Conservation (phyloP, 2,797 vertebrate genomes). For the Oreortyx pictus region DNA sequence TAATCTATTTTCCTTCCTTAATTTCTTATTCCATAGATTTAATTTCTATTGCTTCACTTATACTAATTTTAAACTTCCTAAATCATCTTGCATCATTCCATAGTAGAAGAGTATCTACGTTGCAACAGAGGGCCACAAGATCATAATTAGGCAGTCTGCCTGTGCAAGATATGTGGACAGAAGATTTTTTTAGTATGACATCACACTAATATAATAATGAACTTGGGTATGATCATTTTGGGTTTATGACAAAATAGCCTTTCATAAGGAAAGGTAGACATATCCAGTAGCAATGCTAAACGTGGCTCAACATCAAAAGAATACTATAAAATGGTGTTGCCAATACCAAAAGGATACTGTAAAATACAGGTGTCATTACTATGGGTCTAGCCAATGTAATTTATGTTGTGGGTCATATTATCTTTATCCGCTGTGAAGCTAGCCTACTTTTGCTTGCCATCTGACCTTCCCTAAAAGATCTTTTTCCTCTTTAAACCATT, state of each 20-base stretch:
- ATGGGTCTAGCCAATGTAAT: background rate
- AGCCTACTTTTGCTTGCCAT: background rate
- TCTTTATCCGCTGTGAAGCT: background rate
- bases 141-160: background rate
- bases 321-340: background rate
- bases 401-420: background rate
- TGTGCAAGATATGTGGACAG: fast-evolving
- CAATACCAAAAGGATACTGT: background rate
- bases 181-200: background rate
- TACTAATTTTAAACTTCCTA: background rate
- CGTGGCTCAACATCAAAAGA: background rate
- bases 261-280: background rate
- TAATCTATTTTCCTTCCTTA: background rate
- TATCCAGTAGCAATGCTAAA: background rate
- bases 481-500: background rate
- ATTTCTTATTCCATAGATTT: background rate
- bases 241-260: background rate
- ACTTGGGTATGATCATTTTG: background rate
- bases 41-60: background rate
- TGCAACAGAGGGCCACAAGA: background rate
- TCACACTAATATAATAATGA: background rate
- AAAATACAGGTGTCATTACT: background rate
- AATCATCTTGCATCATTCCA: background rate
- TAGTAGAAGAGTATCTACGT: background rate
- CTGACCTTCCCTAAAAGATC: background rate